A percentile compares a stretch with the other conserved stretches of the same genome.
phyloP scores from a whole-genome alignment of 2,888 invertebrate genomes.

The Liopterus haemorrhoidalis region DNA sequence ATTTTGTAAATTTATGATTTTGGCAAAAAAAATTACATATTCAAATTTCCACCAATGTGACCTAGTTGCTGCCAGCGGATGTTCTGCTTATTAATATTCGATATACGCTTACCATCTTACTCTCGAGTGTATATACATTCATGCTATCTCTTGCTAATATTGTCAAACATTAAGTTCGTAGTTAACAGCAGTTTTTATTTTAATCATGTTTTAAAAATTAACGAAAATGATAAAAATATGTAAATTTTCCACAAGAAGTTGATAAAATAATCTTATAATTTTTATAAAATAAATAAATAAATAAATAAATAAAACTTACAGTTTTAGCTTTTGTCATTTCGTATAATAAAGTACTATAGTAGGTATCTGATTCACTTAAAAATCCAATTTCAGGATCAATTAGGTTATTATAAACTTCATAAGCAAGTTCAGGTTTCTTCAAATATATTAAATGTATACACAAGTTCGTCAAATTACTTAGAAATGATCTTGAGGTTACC shows the following conservation, averaged over 20 bases:
- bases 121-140: no score
- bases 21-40: no score
- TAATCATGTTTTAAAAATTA: not conserved
- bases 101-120: no score
- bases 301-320: constrained; percentile 40
- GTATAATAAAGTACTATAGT: constrained; percentile 52
- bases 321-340: constrained; percentile 54
- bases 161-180: no score
- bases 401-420: constrained; percentile 49
- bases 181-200: no score
- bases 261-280: constrained; percentile 1
- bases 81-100: no score
- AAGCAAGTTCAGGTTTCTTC: constrained; percentile 48
- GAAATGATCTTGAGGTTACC: constrained; percentile 14
- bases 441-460: constrained; percentile 51
- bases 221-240: not conserved
- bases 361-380: constrained; percentile 42
- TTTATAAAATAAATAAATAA: constrained; percentile 1
- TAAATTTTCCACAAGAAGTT: constrained; percentile 10
- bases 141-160: no score
- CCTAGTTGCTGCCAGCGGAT: no score
- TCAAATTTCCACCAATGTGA: no score
- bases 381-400: constrained; percentile 43
- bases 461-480: constrained; percentile 38
- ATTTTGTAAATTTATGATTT: no score